Percentiles rank a stretch among this genome's conserved stretches.
Conservation (phyloP, 2,113 vertebrate species). For the Oncorhynchus tshawytscha region DNA sequence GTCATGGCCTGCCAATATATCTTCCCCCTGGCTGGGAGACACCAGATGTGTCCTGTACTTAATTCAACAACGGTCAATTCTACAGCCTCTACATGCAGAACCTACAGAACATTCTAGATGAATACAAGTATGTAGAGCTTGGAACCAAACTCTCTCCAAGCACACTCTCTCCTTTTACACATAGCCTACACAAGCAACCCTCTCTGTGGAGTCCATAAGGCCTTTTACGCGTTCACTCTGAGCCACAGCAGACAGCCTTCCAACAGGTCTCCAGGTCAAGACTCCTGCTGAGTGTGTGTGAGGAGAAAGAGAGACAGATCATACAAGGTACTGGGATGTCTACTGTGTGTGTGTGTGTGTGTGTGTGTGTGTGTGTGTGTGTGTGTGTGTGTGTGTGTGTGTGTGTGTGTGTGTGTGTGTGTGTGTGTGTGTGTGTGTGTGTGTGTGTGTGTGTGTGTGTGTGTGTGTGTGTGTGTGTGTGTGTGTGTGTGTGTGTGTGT, state of each 20-base stretch:
- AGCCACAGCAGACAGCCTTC: background rate
- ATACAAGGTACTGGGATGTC: background rate
- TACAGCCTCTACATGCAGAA: slow-evolving; percentile 35
- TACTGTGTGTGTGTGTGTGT: background rate
- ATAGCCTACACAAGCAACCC: too few relatives aligned
- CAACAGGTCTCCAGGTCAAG: background rate
- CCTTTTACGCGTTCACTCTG: background rate
- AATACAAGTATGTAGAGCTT: too few relatives aligned
- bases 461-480: background rate
- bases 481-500: background rate
- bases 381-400: background rate
- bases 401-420: background rate
- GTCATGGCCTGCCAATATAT: slow-evolving; percentile 52
- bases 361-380: too few relatives aligned
- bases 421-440: background rate
- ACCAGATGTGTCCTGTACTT: slow-evolving; percentile 55
- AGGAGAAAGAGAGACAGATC: background rate
- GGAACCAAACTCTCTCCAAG: too few relatives aligned
- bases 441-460: background rate
- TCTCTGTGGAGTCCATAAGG: too few relatives aligned
- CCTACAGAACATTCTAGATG: slow-evolving; percentile 38
- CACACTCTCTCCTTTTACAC: too few relatives aligned
- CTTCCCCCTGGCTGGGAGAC: slow-evolving; percentile 32
- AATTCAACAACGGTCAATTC: slow-evolving; percentile 57
- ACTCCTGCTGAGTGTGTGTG: background rate